Base-by-base conservation (phyloP, 1,140 invertebrate genomes). In the Polypedilum vanderplanki region DNA sequence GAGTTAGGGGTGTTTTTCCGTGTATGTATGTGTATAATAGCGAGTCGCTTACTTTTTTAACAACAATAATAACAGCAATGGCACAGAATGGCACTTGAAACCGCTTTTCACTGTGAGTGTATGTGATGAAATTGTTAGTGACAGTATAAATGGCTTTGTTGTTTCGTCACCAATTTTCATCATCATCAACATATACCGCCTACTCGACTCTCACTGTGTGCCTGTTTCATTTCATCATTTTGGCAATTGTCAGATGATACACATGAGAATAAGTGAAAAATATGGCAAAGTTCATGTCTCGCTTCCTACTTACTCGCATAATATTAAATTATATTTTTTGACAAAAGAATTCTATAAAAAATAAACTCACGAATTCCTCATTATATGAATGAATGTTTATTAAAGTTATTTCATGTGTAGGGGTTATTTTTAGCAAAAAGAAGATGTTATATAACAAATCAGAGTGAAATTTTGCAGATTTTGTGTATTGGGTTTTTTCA, bases 111-210 rank as follows among this genome's bases (percentile, higher is more conserved):
- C 24, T 33, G 24, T 33, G 24, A 70, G 65, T 22, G 2, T 57
- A 12, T 57, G 18, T 70, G 65, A 70, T 20, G 65, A 70, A 70
- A 70, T 70, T 70, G 65, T 70, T 22, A 70, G 20, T 70, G 65
- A 70, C 65, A 70, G 65, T 10, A 57, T 57, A 70, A 70, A 70
- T 70, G 65, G 65, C 65, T 70, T 22, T 70, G 65, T 70, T 70
- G 65, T 70, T 20, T 70, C 65, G 8, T 70, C 65, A 70, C 17
- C 65, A 70, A 70, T 57, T 57, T 57, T 57, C 46, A 57, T 57
- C 46, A 57, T 57, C 46, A 57, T 57, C n/a, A 57, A 9, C 10
- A 15, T n/a, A n/a, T 33, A 33, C 24, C 46, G 12, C 12, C 46
- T 4, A n/a, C 15, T 15, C n/a, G n/a, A n/a, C n/a, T n/a, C n/a